Evolutionary conservation across 2,888 invertebrate genomes (phyloP).

Genomic region (Corythucha ciliata): DNA sequence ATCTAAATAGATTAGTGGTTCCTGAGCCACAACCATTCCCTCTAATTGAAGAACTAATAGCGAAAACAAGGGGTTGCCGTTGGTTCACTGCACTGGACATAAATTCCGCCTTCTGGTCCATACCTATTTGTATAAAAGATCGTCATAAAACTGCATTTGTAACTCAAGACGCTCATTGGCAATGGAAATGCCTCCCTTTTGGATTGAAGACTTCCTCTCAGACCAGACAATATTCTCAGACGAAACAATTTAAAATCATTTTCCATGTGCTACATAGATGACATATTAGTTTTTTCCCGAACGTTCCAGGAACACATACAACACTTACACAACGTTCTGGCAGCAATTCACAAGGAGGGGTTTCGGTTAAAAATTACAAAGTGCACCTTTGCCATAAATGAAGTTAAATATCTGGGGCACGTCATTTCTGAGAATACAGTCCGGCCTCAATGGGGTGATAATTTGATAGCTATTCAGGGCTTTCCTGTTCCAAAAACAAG

Average conservation of each 20-base stretch:
- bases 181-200: slow-evolving; percentile 4
- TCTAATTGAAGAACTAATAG: slow-evolving; percentile 3
- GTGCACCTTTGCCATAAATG: slow-evolving; percentile 6
- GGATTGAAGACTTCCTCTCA: slow-evolving; percentile 22
- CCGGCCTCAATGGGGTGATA: slow-evolving; percentile 4
- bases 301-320: slow-evolving; percentile 4
- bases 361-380: slow-evolving; percentile 11
- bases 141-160: slow-evolving; percentile 33
- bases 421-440: slow-evolving; percentile 7
- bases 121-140: slow-evolving; percentile 32
- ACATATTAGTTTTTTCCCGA: slow-evolving; percentile 5
- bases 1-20: neutral
- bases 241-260: slow-evolving; percentile 10
- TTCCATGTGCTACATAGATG: slow-evolving; percentile 15
- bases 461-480: slow-evolving; percentile 3
- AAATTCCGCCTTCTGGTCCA: slow-evolving; percentile 30
- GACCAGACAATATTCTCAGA: neutral
- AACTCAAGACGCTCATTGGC: slow-evolving; percentile 24
- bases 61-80: slow-evolving; percentile 22
- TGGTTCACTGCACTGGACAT: slow-evolving; percentile 29
- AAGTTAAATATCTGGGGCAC: slow-evolving; percentile 13
- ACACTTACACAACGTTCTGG: slow-evolving; percentile 2
- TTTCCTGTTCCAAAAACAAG: slow-evolving; percentile 4
- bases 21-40: slow-evolving; percentile 6
- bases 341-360: slow-evolving; percentile 1